These are phyloP conservation scores for Platalea minor DNA, from an alignment of 2,797 vertebrate genomes.

Conservation along the genomic window DNA sequence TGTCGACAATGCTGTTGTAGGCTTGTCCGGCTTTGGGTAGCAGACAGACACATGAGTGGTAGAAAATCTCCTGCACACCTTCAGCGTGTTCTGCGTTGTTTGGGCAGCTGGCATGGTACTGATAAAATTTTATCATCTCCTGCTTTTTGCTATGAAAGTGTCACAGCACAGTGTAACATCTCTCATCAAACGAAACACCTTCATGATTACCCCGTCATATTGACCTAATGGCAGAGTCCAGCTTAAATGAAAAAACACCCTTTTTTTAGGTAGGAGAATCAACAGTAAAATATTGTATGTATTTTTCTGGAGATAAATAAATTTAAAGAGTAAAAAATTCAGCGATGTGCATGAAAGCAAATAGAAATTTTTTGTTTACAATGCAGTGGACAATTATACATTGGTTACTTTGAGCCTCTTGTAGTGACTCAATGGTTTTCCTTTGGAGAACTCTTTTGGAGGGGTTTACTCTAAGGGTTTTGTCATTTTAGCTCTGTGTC, in stretches of 20 bases:
- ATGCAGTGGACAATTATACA: rapidly evolving
- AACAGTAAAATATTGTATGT: not conserved
- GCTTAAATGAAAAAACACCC: not conserved
- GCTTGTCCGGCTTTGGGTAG: not conserved
- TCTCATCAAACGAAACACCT: not conserved
- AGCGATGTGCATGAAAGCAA: not conserved
- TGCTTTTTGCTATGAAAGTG: not conserved
- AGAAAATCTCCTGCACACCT: not conserved
- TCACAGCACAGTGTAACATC: not conserved
- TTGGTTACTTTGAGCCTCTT: rapidly evolving
- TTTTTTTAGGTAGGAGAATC: not conserved
- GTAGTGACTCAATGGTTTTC: not conserved
- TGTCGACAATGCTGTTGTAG: not conserved
- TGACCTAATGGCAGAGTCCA: not conserved
- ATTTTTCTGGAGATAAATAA: not conserved
- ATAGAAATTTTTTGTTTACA: rapidly evolving
- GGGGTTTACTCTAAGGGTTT: not conserved
- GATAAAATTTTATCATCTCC: not conserved
- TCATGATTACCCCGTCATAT: not conserved
- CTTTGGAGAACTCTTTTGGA: not conserved
- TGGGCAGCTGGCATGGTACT: not conserved
- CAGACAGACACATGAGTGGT: not conserved
- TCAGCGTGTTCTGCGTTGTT: not conserved
- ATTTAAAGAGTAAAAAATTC: not conserved
- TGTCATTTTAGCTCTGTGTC: not conserved